A percentile compares a stretch with the other conserved stretches of the same genome.
Evolutionary conservation across 2,888 invertebrate species (phyloP).

Genomic region (Rhyacophila evoluta): DNA sequence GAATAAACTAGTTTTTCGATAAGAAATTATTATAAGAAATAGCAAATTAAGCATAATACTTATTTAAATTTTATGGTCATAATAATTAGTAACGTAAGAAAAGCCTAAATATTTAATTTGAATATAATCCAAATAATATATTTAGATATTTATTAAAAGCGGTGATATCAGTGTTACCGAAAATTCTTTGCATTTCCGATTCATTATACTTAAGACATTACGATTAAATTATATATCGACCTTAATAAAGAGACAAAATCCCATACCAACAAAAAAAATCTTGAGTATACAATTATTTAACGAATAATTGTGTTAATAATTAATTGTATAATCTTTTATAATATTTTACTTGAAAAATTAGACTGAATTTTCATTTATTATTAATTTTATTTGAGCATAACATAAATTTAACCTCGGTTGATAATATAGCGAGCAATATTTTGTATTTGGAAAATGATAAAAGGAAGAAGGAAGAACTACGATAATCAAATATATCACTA

Average conservation of each 20-base stretch:
- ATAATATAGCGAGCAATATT: too few relatives aligned
- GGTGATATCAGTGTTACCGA: conserved; percentile 7
- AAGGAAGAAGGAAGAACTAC: background rate
- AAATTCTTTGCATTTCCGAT: background rate
- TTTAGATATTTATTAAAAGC: background rate
- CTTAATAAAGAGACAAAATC: too few relatives aligned
- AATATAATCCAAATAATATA: background rate
- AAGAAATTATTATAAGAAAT: background rate
- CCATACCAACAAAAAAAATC: too few relatives aligned
- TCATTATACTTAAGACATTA: too few relatives aligned
- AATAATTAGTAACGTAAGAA: background rate
- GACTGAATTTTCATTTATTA: too few relatives aligned
- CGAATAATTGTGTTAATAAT: too few relatives aligned
- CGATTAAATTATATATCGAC: too few relatives aligned
- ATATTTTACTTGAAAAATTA: too few relatives aligned
- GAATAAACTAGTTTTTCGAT: background rate
- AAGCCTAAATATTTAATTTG: conserved; percentile 17
- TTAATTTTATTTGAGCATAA: too few relatives aligned
- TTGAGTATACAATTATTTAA: too few relatives aligned
- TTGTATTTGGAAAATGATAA: background rate
- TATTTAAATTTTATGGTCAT: background rate
- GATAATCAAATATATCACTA: conserved; percentile 18
- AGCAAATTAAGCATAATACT: background rate
- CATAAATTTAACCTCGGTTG: too few relatives aligned
- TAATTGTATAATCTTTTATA: too few relatives aligned